Evolutionary conservation across 2,797 vertebrate species (phyloP).

Genomic region (Cichlasoma orientale): DNA sequence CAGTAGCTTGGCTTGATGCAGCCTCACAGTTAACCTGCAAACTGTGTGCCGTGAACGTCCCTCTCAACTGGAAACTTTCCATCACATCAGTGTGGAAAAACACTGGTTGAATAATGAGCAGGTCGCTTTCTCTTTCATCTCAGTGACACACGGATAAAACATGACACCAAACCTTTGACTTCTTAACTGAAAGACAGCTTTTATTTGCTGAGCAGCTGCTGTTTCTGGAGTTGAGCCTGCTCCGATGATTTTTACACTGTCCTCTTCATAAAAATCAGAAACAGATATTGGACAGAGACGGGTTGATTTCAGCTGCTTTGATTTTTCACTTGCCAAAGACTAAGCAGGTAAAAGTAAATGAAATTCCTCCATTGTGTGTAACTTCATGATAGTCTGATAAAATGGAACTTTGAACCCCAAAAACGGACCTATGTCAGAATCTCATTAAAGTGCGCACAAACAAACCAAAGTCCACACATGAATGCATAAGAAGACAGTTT

Average conservation of each 20-base stretch:
- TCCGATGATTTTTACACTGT: background rate
- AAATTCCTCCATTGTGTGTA: background rate
- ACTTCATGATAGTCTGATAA: background rate
- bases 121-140: background rate
- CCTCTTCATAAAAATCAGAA: background rate
- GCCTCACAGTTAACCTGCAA: conserved; percentile 15
- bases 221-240: background rate
- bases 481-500: background rate
- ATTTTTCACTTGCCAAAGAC: background rate
- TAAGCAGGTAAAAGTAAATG: background rate
- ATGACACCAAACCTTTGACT: background rate
- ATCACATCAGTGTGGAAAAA: background rate
- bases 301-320: background rate
- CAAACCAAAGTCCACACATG: background rate
- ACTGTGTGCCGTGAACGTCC: background rate
- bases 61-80: conserved; percentile 2
- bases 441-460: background rate
- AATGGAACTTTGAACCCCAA: background rate
- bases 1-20: background rate
- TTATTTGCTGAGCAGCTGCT: background rate
- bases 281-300: background rate
- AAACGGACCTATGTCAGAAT: background rate
- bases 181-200: background rate
- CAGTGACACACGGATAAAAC: background rate
- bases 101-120: background rate